These are phyloP conservation scores for Engystomops pustulosus DNA, from an alignment of 2,113 vertebrate genomes.

Conservation along the genomic window DNA sequence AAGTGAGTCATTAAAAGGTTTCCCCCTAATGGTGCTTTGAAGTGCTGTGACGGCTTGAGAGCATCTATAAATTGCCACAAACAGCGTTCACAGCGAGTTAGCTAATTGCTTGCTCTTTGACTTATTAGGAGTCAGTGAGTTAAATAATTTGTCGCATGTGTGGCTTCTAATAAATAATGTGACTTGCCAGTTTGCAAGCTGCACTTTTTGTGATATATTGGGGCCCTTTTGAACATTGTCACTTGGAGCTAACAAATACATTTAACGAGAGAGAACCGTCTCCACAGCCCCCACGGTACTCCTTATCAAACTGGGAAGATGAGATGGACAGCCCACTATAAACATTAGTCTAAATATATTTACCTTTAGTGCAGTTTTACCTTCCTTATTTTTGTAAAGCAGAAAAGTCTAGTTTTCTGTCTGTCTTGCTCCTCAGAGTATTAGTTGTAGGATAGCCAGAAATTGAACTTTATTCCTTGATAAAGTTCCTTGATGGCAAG, in stretches of 20 bases:
- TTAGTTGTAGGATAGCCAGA: background rate
- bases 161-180: constrained; percentile 90
- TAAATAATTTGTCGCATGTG: constrained; percentile 96
- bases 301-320: background rate
- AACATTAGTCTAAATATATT: background rate
- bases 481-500: too few species aligned
- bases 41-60: constrained; percentile 82
- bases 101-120: constrained; percentile 99
- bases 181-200: constrained; percentile 76
- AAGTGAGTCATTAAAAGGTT: constrained; percentile 81
- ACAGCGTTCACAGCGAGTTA: constrained; percentile 85
- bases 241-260: constrained; percentile 71
- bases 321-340: background rate
- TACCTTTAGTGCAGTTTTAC: background rate
- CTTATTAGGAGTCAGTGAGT: constrained; percentile 89
- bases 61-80: constrained; percentile 90
- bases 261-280: background rate
- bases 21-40: constrained; percentile 76
- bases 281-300: too few species aligned
- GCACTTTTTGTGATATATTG: constrained; percentile 77
- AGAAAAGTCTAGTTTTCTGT: background rate
- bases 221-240: constrained; percentile 78
- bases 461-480: too few species aligned
- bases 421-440: too few species aligned
- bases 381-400: background rate